Percentiles rank a stretch among this genome's conserved stretches.
These are phyloP conservation scores for Diaprepes abbreviatus DNA, from an alignment of 2,888 invertebrate genomes.

Conservation along the genomic window DNA sequence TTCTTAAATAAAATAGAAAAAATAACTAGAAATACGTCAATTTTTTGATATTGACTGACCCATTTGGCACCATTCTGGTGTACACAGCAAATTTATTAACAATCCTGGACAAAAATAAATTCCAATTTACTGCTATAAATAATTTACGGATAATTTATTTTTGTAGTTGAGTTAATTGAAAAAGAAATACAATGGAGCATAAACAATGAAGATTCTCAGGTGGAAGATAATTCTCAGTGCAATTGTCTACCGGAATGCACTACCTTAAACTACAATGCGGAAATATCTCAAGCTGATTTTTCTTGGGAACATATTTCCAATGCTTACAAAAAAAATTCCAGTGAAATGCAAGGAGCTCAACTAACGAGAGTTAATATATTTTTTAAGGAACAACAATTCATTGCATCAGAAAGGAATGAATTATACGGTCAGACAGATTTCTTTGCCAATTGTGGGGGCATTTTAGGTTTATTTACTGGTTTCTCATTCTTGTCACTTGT, in stretches of 20 bases:
- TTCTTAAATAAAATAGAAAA: no score
- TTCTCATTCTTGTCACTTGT: slow-evolving; percentile 76
- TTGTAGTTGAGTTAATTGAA: no score
- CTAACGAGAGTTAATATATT: slow-evolving; percentile 77
- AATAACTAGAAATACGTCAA: no score
- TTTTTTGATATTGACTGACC: no score
- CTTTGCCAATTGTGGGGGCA: slow-evolving; percentile 72
- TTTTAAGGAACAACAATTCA: slow-evolving; percentile 78
- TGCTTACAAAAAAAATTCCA: slow-evolving; percentile 68
- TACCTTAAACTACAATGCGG: slow-evolving; percentile 79
- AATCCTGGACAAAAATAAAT: no score
- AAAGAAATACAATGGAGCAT: no score
- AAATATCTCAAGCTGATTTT: slow-evolving; percentile 80
- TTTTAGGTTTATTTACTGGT: slow-evolving; percentile 75
- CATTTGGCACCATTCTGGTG: no score
- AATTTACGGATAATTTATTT: no score
- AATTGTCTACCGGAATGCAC: slow-evolving; percentile 77
- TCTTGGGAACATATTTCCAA: slow-evolving; percentile 74
- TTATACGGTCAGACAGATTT: slow-evolving; percentile 73
- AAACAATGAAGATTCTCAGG: no score
- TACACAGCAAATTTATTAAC: no score
- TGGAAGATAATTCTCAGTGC: no score
- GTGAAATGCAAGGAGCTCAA: slow-evolving; percentile 66
- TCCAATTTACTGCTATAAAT: no score
- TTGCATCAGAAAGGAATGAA: slow-evolving; percentile 72